These are phyloP conservation scores for Nomia melanderi DNA, from an alignment of 1,140 invertebrate genomes.

Conservation along the genomic window DNA sequence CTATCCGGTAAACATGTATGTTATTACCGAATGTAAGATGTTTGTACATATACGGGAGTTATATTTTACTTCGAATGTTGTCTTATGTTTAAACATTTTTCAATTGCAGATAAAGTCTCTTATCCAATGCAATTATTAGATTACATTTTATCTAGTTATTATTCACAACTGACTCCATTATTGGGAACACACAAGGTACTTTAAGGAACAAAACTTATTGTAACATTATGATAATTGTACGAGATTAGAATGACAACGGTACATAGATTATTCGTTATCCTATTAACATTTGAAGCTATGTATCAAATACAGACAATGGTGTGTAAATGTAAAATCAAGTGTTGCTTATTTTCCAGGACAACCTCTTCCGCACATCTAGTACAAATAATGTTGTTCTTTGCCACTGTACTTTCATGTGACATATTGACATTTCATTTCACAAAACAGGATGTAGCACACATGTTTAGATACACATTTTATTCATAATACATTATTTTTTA, in stretches of 20 bases:
- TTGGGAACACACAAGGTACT: slow-evolving; percentile 47
- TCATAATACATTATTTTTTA: slow-evolving; percentile 17
- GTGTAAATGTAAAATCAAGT: slow-evolving; percentile 64
- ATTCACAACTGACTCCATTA: slow-evolving; percentile 23
- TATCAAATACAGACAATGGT: slow-evolving; percentile 72
- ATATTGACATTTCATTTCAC: slow-evolving; percentile 47
- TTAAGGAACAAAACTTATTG: slow-evolving; percentile 29
- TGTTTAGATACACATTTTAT: slow-evolving; percentile 15
- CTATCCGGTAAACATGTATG: not conserved
- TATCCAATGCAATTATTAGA: not conserved
- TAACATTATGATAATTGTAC: slow-evolving; percentile 43
- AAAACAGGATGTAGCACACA: slow-evolving; percentile 30
- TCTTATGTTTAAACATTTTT: not conserved
- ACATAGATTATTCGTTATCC: slow-evolving; percentile 44
- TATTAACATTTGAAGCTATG: slow-evolving; percentile 58
- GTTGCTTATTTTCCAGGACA: slow-evolving; percentile 41
- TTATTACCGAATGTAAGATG: not conserved
- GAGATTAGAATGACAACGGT: slow-evolving; percentile 24
- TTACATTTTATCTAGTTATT: slow-evolving; percentile 18
- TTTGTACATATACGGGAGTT: slow-evolving; percentile 6
- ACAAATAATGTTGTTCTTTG: not conserved
- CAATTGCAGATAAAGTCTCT: not conserved
- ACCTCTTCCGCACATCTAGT: not conserved
- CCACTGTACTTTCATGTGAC: slow-evolving; percentile 22
- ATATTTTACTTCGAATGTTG: not conserved